These are phyloP conservation scores for Rhopalosiphum maidis DNA, from an alignment of 1,140 invertebrate genomes.

Conservation along the genomic window DNA sequence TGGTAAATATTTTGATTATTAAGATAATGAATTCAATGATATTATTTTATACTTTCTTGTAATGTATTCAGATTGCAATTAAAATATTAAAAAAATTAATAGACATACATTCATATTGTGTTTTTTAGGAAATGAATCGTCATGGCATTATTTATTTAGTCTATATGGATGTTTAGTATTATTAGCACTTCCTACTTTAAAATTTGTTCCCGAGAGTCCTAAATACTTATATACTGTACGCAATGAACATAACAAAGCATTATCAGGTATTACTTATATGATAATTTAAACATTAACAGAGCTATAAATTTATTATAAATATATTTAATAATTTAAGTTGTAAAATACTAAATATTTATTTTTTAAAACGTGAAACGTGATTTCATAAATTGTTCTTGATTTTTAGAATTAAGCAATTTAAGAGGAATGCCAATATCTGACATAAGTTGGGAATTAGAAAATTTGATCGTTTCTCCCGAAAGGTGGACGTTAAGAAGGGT, in stretches of 20 bases:
- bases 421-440: conserved; percentile 64
- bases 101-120: not conserved
- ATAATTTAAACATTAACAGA: conserved; percentile 59
- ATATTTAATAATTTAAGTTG: not conserved
- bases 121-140: conserved; percentile 66
- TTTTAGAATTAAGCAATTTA: conserved; percentile 66
- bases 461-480: conserved; percentile 62
- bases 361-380: too few relatives aligned
- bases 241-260: conserved; percentile 69
- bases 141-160: conserved; percentile 76
- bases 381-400: not conserved
- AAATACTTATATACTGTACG: conserved; percentile 81
- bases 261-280: conserved; percentile 69
- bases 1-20: conserved; percentile 50
- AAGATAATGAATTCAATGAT: not conserved
- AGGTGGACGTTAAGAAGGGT: conserved; percentile 60
- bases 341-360: not conserved
- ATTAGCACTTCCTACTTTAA: conserved; percentile 66
- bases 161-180: conserved; percentile 65
- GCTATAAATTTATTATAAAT: too few relatives aligned
- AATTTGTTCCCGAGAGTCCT: conserved; percentile 81
- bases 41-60: not conserved
- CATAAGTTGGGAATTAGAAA: conserved; percentile 65
- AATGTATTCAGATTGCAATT: not conserved
- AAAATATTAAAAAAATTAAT: not conserved